phyloP scores from a whole-genome alignment of 1,140 invertebrate genomes.

The Sipha flava region DNA sequence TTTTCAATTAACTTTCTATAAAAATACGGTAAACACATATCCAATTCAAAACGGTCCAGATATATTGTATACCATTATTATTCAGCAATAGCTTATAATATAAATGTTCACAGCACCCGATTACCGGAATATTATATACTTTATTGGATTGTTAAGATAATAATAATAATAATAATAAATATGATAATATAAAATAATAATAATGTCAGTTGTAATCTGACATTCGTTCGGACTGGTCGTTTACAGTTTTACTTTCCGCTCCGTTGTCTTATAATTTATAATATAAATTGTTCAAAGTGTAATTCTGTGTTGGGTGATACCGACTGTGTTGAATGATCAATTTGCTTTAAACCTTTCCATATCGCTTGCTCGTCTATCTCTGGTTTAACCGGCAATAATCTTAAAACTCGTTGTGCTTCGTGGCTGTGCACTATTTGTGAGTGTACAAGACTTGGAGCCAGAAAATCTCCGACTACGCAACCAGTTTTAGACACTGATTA shows the following conservation, averaged over 20 bases:
- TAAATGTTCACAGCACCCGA: too few relatives aligned
- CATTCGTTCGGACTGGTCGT: neutral
- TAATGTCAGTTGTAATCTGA: neutral
- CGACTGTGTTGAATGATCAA: neutral
- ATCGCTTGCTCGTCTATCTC: neutral
- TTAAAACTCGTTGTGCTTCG: neutral
- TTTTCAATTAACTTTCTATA: too few relatives aligned
- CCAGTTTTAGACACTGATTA: neutral
- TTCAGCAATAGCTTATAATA: too few relatives aligned
- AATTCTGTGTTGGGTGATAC: neutral
- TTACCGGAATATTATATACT: too few relatives aligned
- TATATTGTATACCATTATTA: too few relatives aligned
- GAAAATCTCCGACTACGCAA: neutral
- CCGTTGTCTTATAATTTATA: neutral
- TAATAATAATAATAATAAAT: too few relatives aligned
- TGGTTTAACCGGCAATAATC: neutral
- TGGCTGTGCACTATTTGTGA: neutral
- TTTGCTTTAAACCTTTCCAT: too few relatives aligned
- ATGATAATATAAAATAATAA: too few relatives aligned
- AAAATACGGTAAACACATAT: too few relatives aligned
- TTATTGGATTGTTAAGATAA: too few relatives aligned
- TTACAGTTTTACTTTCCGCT: neutral
- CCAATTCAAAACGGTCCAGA: too few relatives aligned
- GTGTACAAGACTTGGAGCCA: too few relatives aligned
- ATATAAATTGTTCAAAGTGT: neutral